Percentiles rank a stretch among this genome's conserved stretches.
These are phyloP conservation scores for Pseudanteris insignis DNA, from an alignment of 2,888 invertebrate genomes.

Conservation along the genomic window DNA sequence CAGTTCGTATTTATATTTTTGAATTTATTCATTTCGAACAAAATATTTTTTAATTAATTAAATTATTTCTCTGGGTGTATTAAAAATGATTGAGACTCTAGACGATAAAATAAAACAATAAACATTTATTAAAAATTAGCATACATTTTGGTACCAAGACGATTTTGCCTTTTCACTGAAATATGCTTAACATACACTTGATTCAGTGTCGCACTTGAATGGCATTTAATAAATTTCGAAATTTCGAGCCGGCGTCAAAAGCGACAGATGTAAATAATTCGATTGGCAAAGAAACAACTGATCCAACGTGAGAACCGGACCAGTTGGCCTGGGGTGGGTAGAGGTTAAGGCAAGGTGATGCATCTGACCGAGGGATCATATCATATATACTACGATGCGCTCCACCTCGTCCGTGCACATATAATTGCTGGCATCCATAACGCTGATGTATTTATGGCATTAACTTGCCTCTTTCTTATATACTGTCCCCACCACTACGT, in stretches of 20 bases:
- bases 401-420: conserved; percentile 63
- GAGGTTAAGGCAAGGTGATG: conserved; percentile 53
- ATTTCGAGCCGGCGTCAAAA: conserved; percentile 10
- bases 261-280: conserved; percentile 54
- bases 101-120: too few species aligned
- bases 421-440: conserved; percentile 67
- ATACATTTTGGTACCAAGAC: too few species aligned
- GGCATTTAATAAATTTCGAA: conserved; percentile 24
- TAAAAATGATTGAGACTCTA: too few species aligned
- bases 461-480: conserved; percentile 65
- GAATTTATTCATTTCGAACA: too few species aligned
- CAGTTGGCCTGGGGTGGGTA: conserved; percentile 50
- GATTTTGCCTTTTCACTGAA: too few species aligned
- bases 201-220: neutral
- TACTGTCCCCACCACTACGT: conserved; percentile 60
- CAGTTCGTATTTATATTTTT: too few species aligned
- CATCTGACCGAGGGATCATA: conserved; percentile 59
- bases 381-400: conserved; percentile 57
- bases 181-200: too few species aligned
- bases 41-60: too few species aligned
- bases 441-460: conserved; percentile 67
- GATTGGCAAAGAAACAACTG: conserved; percentile 53
- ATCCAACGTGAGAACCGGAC: conserved; percentile 61
- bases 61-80: too few species aligned
- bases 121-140: too few species aligned